Base-by-base conservation (phyloP, 2,888 invertebrate genomes). In the Cremastinae sp. region DNA sequence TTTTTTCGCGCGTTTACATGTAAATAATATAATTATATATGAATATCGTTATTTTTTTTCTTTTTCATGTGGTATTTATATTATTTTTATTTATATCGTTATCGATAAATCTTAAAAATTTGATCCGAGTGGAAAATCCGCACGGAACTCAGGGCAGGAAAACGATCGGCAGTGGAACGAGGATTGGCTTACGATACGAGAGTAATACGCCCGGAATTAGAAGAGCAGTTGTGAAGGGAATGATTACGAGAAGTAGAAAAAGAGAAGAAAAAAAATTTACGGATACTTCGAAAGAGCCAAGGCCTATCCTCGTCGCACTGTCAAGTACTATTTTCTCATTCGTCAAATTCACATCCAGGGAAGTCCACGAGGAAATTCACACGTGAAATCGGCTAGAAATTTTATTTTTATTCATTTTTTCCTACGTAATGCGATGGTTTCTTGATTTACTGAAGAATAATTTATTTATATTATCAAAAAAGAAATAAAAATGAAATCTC, bases 21-120 rank as follows among this genome's bases (percentile, higher is more conserved):
- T 53, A 41, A 14, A 53, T 49, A 47, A 54, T 53, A 28, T 53
- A 53, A 38, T 12, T 64, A 64, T 51, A 22, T 51, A 61, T 51
- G n/a, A 51, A 22, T 51, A 22, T 41, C 4, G n/a, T 22, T 8
- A 41, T 7, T 41, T 18, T 16, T n/a, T 20, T n/a, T 12, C 9
- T 20, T 12, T 45, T 34, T 28, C 16, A 45, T 45, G 58, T 65
- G 43, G 36, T 75, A 65, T 70, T 65, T 74, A 65, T 71, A 69
- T 53, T 73, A 64, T 76, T 64, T 73, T 72, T 72, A 72, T 64
- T n/a, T 12, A 28, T 62, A 8, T 38, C 47, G 14, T 38, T 64
- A 66, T 61, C 41, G 53, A 49, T 76, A 78, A 74, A 75, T 59
- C 72, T 79, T 75, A 79, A 38, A 61, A 22, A 7, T 75, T 78